Evolutionary conservation across 1,140 invertebrate genomes (phyloP).

Genomic region (Fopius arisanus): DNA sequence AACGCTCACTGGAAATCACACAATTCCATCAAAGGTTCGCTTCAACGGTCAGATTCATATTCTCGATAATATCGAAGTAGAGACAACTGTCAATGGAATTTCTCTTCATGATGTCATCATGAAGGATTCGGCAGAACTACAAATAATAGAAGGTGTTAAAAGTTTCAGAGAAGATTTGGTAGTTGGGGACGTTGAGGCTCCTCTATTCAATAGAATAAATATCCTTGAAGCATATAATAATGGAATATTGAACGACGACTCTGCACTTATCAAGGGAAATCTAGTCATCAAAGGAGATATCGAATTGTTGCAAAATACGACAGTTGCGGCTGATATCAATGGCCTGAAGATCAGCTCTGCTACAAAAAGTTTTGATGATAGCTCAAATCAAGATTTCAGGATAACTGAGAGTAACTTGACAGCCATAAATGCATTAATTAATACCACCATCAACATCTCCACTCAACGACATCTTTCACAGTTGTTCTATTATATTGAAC

Average conservation of each 20-base stretch:
- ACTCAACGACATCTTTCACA: conserved; percentile 10
- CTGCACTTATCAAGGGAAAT: conserved; percentile 44
- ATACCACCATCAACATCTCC: not conserved
- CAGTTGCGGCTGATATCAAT: conserved; percentile 33
- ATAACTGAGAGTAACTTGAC: not conserved
- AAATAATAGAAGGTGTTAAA: conserved; percentile 44
- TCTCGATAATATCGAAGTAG: conserved; percentile 33
- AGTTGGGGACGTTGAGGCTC: not conserved
- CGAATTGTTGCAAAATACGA: conserved; percentile 22
- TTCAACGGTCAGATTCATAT: conserved; percentile 44
- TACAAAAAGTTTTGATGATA: not conserved
- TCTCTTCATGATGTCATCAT: conserved; percentile 40
- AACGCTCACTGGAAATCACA: conserved; percentile 39
- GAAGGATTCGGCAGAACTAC: conserved; percentile 28
- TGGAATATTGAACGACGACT: conserved; percentile 41
- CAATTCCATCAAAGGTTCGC: conserved; percentile 39
- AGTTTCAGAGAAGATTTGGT: conserved; percentile 33
- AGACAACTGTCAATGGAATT: conserved; percentile 42
- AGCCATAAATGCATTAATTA: not conserved
- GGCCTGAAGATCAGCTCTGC: not conserved
- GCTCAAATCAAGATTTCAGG: not conserved
- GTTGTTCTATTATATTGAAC: conserved; percentile 42
- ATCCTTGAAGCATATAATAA: conserved; percentile 25
- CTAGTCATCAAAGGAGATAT: conserved; percentile 42
- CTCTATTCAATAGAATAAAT: not conserved